Evolutionary conservation across 2,888 invertebrate genomes (phyloP), one percentile per base, ranked within the genome.

Genomic region (Parnassius apollo): DNA sequence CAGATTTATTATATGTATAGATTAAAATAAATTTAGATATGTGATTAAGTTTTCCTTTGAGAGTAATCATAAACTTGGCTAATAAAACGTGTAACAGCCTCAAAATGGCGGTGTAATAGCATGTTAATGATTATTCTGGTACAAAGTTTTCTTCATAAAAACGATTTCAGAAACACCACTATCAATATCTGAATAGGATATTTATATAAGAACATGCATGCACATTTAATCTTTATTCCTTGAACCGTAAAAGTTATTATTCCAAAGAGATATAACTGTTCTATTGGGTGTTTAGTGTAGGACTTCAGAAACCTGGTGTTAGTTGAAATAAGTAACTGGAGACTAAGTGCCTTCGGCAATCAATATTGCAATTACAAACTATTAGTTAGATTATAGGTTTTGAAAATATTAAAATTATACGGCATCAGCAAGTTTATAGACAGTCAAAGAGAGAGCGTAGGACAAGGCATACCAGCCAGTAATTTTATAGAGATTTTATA

Each of bases 281-380:
- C 10, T 44, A 11, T 49, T 13, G n/a, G 46, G 12, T 42, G 22
- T 60, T 11, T 22, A 12, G 35, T 35, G 13, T 50, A 35, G 35
- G 35, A 61, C 50, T 11, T 54, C 12, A 22, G 61, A 45, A 42
- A 54, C 11, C 35, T 64, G 60, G 64, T 51, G 68, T 68, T 61
- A 67, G 68, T 68, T 61, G 57, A 66, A 55, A 67, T 65, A 63
- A 64, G 68, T 59, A 66, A 69, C 66, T 66, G 66, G 61, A 64
- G 56, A 66, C 68, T 67, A 68, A 68, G 70, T 70, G 67, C 67
- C 62, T 66, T 64, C 62, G 61, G 68, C 66, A 42, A 59, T 60
- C 50, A 42, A 44, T 45, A 52, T 18, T 53, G 59, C 64, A 60
- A 64, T 60, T 64, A 64, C 52, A 59, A 45, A 22, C 56, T 48